phyloP scores from a whole-genome alignment of 2,888 invertebrate species.

The Drosophila tripunctata region DNA sequence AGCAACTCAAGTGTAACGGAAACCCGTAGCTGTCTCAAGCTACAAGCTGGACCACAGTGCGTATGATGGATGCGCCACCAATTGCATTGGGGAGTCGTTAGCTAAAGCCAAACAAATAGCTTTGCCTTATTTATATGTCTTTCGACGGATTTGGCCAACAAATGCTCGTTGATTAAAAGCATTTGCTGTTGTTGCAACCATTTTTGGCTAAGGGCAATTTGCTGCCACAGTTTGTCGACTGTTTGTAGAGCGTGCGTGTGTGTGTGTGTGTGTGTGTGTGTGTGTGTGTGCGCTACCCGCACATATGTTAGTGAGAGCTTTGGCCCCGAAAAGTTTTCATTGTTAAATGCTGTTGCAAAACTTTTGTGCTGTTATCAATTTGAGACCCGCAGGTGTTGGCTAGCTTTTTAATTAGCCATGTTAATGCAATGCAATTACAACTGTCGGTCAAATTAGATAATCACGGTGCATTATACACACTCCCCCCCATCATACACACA shows the following conservation, averaged over 20 bases:
- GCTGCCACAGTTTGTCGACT: neutral
- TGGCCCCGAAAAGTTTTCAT: conserved; percentile 7
- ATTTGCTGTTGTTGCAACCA: conserved; percentile 20
- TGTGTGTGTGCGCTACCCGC: conserved; percentile 8
- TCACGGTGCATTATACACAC: conserved; percentile 3
- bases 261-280: conserved; percentile 3
- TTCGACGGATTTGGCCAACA: conserved; percentile 33
- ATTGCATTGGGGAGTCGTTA: conserved; percentile 63
- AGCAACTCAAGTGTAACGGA: conserved; percentile 16
- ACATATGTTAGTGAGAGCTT: conserved; percentile 15
- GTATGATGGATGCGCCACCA: conserved; percentile 58
- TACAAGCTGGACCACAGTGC: conserved; percentile 45
- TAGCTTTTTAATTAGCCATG: conserved; percentile 60
- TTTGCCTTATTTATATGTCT: conserved; percentile 59
- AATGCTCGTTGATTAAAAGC: conserved; percentile 51
- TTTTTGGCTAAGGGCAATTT: conserved; percentile 16
- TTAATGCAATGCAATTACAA: conserved; percentile 56
- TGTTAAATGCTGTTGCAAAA: conserved; percentile 20
- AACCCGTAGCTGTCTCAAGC: neutral
- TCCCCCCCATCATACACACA: neutral
- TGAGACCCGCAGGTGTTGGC: conserved; percentile 53
- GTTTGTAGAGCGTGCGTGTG: neutral
- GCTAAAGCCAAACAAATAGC: conserved; percentile 62
- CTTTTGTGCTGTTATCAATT: conserved; percentile 32
- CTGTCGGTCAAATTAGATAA: conserved; percentile 47